phyloP scores from a whole-genome alignment of 2,888 invertebrate species.

The Leucophenga maculata region DNA sequence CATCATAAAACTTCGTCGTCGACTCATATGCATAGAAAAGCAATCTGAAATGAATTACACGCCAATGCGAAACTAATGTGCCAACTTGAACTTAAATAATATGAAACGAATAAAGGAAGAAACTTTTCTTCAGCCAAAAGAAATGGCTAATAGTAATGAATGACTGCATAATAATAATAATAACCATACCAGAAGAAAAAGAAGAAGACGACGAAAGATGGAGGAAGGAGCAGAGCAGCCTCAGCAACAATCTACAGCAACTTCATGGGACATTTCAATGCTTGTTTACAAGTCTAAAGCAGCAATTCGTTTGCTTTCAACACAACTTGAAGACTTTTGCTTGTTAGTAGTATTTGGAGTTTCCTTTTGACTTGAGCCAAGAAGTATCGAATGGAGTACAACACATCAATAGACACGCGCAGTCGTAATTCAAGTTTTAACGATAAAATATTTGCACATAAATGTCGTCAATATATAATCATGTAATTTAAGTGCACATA shows the following conservation, averaged over 20 bases:
- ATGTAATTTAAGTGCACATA: constrained; percentile 59
- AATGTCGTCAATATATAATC: constrained; percentile 64
- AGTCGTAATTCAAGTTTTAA: constrained; percentile 50
- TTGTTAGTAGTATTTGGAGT: not conserved
- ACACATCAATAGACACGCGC: constrained; percentile 34
- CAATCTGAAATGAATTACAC: not conserved
- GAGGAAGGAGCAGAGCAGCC: no score
- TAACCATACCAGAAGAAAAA: no score
- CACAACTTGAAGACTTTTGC: not conserved
- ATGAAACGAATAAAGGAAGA: not conserved
- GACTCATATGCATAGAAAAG: not conserved
- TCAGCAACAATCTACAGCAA: no score
- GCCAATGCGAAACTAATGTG: no score
- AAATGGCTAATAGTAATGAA: constrained; percentile 13
- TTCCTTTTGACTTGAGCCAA: not conserved
- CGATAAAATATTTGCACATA: constrained; percentile 66
- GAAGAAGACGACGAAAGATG: no score
- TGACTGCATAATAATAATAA: constrained; percentile 13
- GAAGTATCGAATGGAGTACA: not conserved
- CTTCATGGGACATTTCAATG: not conserved
- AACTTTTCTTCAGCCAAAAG: constrained; percentile 3
- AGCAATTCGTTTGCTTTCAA: no score
- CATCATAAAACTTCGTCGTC: no score
- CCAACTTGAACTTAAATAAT: constrained; percentile 6
- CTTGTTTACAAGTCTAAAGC: constrained; percentile 18